Evolutionary conservation across 2,113 vertebrate species (phyloP).

Genomic region (Rattus rattus): DNA sequence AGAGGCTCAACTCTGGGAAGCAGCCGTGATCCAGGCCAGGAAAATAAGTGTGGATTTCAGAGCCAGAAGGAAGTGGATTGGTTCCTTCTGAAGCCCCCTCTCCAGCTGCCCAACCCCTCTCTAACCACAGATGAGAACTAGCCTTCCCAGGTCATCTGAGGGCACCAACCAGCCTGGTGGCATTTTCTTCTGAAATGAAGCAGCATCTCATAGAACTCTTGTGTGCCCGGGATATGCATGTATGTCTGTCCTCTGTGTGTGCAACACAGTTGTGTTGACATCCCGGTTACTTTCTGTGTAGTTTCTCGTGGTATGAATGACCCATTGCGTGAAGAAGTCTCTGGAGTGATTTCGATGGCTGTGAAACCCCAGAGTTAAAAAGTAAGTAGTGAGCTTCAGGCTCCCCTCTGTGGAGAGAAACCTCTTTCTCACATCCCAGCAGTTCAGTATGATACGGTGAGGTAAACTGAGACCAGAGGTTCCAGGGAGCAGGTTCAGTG

Average conservation of each 20-base stretch:
- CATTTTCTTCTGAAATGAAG: conserved; percentile 17
- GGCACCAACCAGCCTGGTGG: conserved; percentile 18
- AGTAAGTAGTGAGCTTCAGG: background rate
- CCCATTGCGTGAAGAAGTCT: background rate
- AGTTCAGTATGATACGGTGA: background rate
- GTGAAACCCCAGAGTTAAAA: background rate
- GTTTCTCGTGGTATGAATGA: background rate
- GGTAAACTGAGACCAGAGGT: background rate
- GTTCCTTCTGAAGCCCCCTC: background rate
- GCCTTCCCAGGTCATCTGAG: conserved; percentile 71
- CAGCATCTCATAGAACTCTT: background rate
- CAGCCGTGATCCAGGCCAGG: conserved; percentile 51
- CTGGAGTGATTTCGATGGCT: background rate
- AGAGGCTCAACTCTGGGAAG: conserved; percentile 72
- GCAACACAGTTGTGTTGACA: background rate
- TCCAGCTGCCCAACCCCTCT: background rate
- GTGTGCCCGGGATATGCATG: background rate
- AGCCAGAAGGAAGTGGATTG: conserved; percentile 65
- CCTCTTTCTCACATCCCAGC: background rate
- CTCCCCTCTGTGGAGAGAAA: background rate
- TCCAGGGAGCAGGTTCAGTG: background rate
- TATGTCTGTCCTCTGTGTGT: background rate
- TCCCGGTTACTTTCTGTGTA: background rate
- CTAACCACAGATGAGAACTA: conserved; percentile 57
- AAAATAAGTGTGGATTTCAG: conserved; percentile 77